Percentiles rank a stretch among this genome's conserved stretches.
Evolutionary conservation across 2,797 vertebrate genomes (phyloP).

Genomic region (Glossophaga mutica): DNA sequence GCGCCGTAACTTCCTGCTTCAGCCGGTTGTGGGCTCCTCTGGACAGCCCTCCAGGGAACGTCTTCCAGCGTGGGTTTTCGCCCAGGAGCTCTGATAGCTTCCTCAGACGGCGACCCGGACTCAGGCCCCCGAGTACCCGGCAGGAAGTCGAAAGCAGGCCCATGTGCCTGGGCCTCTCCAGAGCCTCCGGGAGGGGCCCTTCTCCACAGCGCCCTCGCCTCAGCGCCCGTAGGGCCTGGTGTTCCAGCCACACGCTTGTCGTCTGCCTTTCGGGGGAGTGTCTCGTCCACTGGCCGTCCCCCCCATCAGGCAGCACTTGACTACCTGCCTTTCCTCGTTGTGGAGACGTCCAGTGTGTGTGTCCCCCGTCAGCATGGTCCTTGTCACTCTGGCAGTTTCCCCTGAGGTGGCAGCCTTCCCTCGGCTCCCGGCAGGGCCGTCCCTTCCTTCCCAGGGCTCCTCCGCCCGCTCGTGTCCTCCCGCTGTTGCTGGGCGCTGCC

Average conservation of each 20-base stretch:
- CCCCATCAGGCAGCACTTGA: fast-evolving
- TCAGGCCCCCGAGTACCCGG: too few relatives aligned
- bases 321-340: too few relatives aligned
- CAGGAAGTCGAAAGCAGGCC: not conserved
- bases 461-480: not conserved
- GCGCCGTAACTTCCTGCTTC: fast-evolving
- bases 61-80: not conserved
- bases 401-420: not conserved
- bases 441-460: not conserved
- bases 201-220: fast-evolving
- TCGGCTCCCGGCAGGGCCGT: not conserved
- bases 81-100: not conserved
- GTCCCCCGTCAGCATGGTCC: not conserved
- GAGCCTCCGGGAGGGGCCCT: fast-evolving
- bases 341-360: not conserved
- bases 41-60: fast-evolving
- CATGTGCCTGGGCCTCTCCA: fast-evolving
- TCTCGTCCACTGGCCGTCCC: too few relatives aligned
- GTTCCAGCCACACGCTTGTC: not conserved
- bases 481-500: too few relatives aligned
- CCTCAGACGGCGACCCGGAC: too few relatives aligned
- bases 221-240: fast-evolving
- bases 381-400: not conserved
- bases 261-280: fast-evolving
- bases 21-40: fast-evolving